Conservation (phyloP, 2,888 invertebrate genomes). For the Zygogramma bicolorata region DNA sequence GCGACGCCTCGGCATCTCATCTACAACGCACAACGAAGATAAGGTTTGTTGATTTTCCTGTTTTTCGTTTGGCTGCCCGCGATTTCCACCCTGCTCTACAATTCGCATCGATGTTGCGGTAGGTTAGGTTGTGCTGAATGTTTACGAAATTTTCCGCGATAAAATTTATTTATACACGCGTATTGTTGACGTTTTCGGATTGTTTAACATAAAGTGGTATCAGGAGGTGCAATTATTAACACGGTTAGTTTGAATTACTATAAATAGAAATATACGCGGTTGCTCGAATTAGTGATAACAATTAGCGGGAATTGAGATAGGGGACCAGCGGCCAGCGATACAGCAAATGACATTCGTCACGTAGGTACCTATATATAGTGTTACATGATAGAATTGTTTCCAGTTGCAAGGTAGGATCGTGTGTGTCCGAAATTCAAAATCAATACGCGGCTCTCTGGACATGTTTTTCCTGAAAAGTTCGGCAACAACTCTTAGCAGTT, state of each 20-base stretch:
- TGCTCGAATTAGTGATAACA: neutral
- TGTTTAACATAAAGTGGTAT: neutral
- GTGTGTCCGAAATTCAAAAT: too few species aligned
- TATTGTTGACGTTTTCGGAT: neutral
- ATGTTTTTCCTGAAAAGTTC: too few species aligned
- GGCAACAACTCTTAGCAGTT: too few species aligned
- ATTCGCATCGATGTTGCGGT: neutral
- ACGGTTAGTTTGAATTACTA: neutral
- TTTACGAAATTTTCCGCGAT: neutral
- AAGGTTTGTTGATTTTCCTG: neutral
- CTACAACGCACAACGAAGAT: neutral
- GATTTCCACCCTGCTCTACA: neutral
- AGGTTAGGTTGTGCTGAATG: neutral
- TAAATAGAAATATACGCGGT: constrained; percentile 1
- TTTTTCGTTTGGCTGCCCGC: neutral
- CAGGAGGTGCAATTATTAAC: neutral
- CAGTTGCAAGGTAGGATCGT: too few species aligned
- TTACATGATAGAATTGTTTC: too few species aligned
- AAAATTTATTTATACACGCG: neutral
- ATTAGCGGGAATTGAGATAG: neutral
- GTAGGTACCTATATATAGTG: too few species aligned
- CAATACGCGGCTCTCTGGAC: too few species aligned
- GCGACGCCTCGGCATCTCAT: neutral
- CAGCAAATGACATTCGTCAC: too few species aligned
- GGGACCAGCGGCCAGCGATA: too few species aligned